Conservation (phyloP, 2,888 invertebrate species). For the Myathropa florea region DNA sequence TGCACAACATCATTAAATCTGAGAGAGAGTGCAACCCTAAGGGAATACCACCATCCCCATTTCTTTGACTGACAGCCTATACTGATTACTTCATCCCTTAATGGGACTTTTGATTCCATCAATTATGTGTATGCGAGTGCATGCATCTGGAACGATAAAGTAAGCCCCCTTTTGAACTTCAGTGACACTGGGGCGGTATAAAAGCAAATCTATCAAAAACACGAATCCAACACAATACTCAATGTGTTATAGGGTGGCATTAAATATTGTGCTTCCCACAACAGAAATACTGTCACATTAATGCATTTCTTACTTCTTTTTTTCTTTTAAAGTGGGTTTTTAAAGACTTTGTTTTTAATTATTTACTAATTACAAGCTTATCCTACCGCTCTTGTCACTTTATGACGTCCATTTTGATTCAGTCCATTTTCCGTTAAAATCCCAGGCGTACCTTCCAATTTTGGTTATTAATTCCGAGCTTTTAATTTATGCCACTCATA, state of each 20-base stretch:
- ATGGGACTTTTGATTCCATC: not conserved
- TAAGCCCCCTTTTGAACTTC: too few relatives aligned
- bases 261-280: too few relatives aligned
- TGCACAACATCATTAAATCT: too few relatives aligned
- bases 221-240: too few relatives aligned
- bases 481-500: conserved; percentile 59
- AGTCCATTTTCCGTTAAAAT: not conserved
- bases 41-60: conserved; percentile 15
- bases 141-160: too few relatives aligned
- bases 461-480: conserved; percentile 49
- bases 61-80: conserved; percentile 52
- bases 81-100: conserved; percentile 51
- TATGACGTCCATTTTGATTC: not conserved
- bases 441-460: conserved; percentile 2
- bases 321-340: not conserved
- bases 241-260: too few relatives aligned
- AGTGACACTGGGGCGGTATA: too few relatives aligned
- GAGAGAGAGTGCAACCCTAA: conserved; percentile 1
- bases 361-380: not conserved
- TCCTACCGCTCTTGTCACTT: not conserved
- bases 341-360: not conserved
- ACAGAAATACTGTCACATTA: too few relatives aligned
- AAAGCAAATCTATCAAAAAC: too few relatives aligned
- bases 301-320: not conserved
- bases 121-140: conserved; percentile 14